Evolutionary conservation across 2,888 invertebrate genomes (phyloP), one percentile per base, ranked within the genome.

Genomic region (Oscheius sp.): DNA sequence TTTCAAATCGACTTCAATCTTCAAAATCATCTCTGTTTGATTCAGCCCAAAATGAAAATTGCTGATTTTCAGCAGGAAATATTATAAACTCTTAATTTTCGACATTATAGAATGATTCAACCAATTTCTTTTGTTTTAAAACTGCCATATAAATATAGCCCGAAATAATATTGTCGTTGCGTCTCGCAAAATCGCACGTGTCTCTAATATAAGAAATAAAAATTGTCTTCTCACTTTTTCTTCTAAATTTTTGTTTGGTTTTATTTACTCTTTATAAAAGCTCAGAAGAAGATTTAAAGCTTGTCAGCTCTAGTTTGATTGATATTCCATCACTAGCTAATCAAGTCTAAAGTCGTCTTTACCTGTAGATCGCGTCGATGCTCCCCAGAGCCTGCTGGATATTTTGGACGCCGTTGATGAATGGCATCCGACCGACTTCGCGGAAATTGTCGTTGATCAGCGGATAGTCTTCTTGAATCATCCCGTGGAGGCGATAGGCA

Each of bases 401-500:
- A 15, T 64, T 74, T 31, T 70, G 68, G 29, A 75, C 72, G 27
- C 74, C 80, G 25, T 81, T 76, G 37, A 81, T 72, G 64, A 84
- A 82, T 8, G 71, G 66, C 48, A 79, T 73, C 52, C 75, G 73
- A 45, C 78, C 78, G 53, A 80, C 72, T 42, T 72, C 69, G 8
- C 77, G 74, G 69, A 75, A 83, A n/a, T 74, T 69, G 3, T 69
- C 52, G 50, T 84, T 75, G 12, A 77, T 73, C 58, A 84, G 48
- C 15, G 81, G 82, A 66, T 84, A 84, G 45, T 74, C 73, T 46
- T 84, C 84, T 76, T 81, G 58, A 64, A 99, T 95, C 72, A 98
- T 89, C 0, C 96, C 93, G 88, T 98, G 98, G 0, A 98, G 96
- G 70, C 88, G 90, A 61, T 96, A 89, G 0, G 96, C 97, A 12